Evolutionary conservation across 2,113 vertebrate genomes (phyloP), one percentile per base, ranked within the genome.

Genomic region (Xenopus laevis): DNA sequence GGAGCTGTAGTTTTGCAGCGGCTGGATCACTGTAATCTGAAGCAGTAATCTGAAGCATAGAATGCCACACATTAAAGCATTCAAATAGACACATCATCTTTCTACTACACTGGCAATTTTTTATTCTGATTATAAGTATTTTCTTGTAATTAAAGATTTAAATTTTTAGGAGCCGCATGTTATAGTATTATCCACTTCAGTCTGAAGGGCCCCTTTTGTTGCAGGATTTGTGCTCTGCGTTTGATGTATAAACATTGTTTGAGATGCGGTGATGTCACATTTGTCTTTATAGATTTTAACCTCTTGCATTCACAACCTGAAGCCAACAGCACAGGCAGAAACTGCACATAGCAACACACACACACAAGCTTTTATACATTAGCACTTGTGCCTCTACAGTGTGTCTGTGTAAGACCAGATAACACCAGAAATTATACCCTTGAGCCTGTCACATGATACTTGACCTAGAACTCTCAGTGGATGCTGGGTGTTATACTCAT

Each of bases 131-230:
- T 74, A 59, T 59, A 59, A 67, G 72, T 68, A 67, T 67, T 67
- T 74, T 50, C 40, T 62, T 40, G 23, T 75, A 61, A 61, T 75
- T 68, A 68, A 46, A 27, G 40, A 60, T 47, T 47, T 46, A n/a
- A 21, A 45, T 65, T 68, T 67, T 75, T 40, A 45, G 15, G 58
- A 59, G 23, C 40, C 52, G 58, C 15, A 10, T 59, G 18, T 46
- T 74, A 27, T 67, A 23, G 71, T 46, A 73, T 47, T 52, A 74
- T 45, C 72, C 64, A 74, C 53, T 66, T 74, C 53, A 47, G 52
- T 40, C 53, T 66, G 63, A 59, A 47, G 63, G 66, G 72, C 20
- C 40, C 52, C 72, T 67, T 74, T 58, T 74, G 63, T 74, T 74
- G 55, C 64, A 50, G 44, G 52, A 45, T 60, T 66, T 46, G 53